phyloP scores from a whole-genome alignment of 2,113 vertebrate genomes.

The Cathartes aura region DNA sequence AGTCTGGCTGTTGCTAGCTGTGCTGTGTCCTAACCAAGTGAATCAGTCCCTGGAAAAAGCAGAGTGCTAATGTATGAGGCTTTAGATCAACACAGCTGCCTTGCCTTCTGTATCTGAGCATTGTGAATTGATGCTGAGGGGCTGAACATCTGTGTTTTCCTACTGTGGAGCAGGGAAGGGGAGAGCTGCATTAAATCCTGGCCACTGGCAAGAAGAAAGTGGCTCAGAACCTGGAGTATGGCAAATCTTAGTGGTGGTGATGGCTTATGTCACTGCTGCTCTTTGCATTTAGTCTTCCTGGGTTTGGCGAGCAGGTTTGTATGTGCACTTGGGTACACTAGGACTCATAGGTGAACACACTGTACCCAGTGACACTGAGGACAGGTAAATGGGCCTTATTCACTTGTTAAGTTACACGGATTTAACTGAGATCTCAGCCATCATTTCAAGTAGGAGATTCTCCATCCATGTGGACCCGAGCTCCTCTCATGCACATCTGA shows the following conservation, averaged over 20 bases:
- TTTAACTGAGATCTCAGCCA: background rate
- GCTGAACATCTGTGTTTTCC: background rate
- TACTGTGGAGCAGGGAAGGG: background rate
- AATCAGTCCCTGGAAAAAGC: background rate
- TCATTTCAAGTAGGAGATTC: background rate
- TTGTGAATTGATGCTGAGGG: background rate
- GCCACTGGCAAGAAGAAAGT: background rate
- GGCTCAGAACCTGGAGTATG: background rate
- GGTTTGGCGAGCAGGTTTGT: background rate
- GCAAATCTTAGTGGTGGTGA: background rate
- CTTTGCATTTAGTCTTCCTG: background rate
- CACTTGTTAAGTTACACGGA: rapidly evolving
- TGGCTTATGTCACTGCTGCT: background rate
- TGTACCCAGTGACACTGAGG: background rate
- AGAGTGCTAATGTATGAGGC: background rate
- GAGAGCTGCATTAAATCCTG: background rate
- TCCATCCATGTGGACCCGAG: background rate
- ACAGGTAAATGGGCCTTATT: background rate
- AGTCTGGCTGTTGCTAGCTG: background rate
- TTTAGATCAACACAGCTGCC: conserved; percentile 6
- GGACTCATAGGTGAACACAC: rapidly evolving
- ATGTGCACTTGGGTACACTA: background rate
- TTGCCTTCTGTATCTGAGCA: background rate
- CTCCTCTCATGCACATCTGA: background rate
- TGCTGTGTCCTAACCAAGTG: background rate